Conservation (phyloP, 2,888 invertebrate species). For the Digitonthophagus gazella region DNA sequence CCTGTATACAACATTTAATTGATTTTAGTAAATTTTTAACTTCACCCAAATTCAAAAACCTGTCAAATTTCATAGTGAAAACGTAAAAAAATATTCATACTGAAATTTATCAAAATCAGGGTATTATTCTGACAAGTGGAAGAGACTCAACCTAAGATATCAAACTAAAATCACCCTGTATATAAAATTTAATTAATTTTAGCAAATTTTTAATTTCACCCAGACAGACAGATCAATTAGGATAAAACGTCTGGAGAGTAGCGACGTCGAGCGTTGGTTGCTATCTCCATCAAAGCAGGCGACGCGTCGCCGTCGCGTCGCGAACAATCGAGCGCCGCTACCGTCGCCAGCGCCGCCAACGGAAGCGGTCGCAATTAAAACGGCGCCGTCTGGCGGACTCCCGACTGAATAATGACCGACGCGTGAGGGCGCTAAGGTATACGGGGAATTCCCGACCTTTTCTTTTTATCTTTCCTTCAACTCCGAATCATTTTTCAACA, state of each 20-base stretch:
- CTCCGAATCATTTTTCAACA: too few relatives aligned
- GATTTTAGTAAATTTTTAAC: too few relatives aligned
- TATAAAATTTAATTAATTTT: too few relatives aligned
- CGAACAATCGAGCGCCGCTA: not conserved
- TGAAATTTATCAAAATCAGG: too few relatives aligned
- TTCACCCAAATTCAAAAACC: too few relatives aligned
- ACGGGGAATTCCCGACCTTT: not conserved
- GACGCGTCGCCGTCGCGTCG: not conserved
- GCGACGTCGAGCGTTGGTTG: not conserved
- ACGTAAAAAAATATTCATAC: too few relatives aligned
- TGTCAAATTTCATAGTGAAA: too few relatives aligned
- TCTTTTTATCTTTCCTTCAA: not conserved
- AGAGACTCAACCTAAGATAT: too few relatives aligned
- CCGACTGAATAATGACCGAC: not conserved
- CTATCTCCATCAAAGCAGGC: not conserved
- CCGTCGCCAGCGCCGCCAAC: not conserved
- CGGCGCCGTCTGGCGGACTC: not conserved
- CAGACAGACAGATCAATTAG: not conserved
- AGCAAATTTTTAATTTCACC: too few relatives aligned
- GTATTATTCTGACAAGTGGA: too few relatives aligned
- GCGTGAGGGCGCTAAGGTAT: not conserved
- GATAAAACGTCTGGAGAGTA: not conserved
- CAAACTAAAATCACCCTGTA: too few relatives aligned
- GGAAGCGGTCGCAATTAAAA: not conserved
- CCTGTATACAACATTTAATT: too few relatives aligned